phyloP scores from a whole-genome alignment of 2,888 invertebrate genomes.

The Caenorhabditis doughertyi region DNA sequence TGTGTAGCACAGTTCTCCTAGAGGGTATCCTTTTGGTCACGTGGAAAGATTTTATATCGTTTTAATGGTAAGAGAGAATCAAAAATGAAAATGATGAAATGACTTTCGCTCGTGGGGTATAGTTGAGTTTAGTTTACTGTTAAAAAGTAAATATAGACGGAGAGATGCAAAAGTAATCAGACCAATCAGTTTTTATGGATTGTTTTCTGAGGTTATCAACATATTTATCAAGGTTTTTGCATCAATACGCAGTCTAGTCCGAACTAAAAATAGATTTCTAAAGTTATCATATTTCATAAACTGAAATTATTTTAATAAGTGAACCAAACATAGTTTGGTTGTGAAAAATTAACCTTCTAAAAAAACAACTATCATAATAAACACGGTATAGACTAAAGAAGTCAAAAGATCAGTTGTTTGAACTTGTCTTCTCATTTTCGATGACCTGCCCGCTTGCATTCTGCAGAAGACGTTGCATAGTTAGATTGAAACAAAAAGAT shows the following conservation, averaged over 20 bases:
- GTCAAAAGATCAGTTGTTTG: neutral
- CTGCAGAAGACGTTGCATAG: constrained; percentile 12
- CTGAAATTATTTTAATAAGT: too few relatives aligned
- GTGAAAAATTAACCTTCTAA: too few relatives aligned
- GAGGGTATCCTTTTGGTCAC: constrained; percentile 20
- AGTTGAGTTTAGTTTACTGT: constrained; percentile 5
- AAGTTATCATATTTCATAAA: too few relatives aligned
- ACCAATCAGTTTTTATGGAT: neutral
- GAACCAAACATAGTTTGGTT: too few relatives aligned
- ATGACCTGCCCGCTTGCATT: constrained; percentile 1
- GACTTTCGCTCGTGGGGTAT: neutral
- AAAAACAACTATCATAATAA: too few relatives aligned
- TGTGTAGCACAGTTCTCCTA: neutral
- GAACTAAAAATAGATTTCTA: too few relatives aligned
- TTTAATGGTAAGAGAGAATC: neutral
- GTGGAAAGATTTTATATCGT: constrained; percentile 1
- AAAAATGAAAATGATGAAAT: constrained; percentile 11
- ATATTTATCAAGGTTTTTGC: too few relatives aligned
- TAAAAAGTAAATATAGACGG: neutral
- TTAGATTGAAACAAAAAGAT: neutral
- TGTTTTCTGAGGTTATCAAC: neutral
- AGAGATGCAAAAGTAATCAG: neutral
- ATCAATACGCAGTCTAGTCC: too few relatives aligned
- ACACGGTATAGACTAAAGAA: too few relatives aligned
- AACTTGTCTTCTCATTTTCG: constrained; percentile 18